Evolutionary conservation across 2,797 vertebrate genomes (phyloP), one percentile per base, ranked within the genome.

Genomic region (Discoglossus pictus): DNA sequence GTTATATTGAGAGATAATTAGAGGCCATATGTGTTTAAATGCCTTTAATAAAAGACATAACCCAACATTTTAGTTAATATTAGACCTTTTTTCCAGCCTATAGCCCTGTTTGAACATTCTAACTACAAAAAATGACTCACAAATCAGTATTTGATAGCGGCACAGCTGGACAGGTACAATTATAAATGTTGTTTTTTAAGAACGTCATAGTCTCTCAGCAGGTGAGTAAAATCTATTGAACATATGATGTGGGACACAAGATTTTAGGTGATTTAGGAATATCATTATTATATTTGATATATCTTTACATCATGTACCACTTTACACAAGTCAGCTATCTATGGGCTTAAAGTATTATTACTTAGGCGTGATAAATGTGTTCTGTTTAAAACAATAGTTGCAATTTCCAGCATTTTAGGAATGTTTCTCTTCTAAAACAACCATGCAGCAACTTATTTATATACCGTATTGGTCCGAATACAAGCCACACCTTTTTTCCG

Each of bases 81-180:
- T 64, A 53, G 52, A 71, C 68, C 61, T 64, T 61, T 71, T 65
- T 64, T 65, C 55, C n/a, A 59, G 52, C 62, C 48, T 71, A 46
- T 36, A 23, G 44, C 44, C 34, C n/a, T 35, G 47, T 51, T 27
- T 25, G 44, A 63, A 51, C 58, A 17, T 42, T 63, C 8, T 51
- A 54, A 64, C 43, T 71, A 63, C 51, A 48, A 35, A 35, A 63
- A 39, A 53, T 63, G 13, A 52, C 51, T 64, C 61, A 52, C 68
- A 71, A 64, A 59, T 71, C 68, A 64, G 61, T 52, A 61, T 61
- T 36, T 17, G 15, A 59, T 59, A 21, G 44, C 8, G 27, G 27
- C 8, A 31, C 27, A 31, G 8, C 8, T 18, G 54, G 44, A 71
- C 53, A 52, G 42, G 16, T 40, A 52, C 43, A 51, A 20, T 18